Evolutionary conservation across 1,140 invertebrate species (phyloP).

Genomic region (Eciton burchellii): DNA sequence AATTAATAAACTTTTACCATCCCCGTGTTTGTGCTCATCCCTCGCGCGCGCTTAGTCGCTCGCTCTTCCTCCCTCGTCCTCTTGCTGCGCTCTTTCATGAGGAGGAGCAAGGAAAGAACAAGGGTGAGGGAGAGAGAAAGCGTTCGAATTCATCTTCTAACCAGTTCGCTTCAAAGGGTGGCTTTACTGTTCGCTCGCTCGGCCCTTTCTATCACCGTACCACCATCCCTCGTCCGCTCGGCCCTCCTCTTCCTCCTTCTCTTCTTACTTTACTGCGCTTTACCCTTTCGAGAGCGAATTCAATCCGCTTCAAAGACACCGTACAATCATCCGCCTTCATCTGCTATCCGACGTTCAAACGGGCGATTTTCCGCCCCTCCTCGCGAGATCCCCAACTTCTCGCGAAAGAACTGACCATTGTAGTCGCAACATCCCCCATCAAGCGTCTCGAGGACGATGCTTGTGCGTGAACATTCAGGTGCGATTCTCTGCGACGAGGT

Average conservation of each 20-base stretch:
- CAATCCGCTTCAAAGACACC: slow-evolving; percentile 73
- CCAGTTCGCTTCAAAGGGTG: slow-evolving; percentile 80
- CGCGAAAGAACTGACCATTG: slow-evolving; percentile 39
- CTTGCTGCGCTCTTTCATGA: slow-evolving; percentile 27
- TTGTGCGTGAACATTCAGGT: not conserved
- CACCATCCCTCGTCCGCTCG: slow-evolving; percentile 1
- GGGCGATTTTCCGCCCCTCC: slow-evolving; percentile 62
- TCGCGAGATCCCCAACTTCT: not conserved
- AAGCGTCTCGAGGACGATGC: slow-evolving; percentile 22
- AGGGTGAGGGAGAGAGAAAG: slow-evolving; percentile 26
- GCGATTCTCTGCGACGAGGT: slow-evolving; percentile 6
- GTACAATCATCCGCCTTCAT: slow-evolving; percentile 70
- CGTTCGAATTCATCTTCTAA: slow-evolving; percentile 81
- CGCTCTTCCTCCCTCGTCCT: slow-evolving; percentile 15
- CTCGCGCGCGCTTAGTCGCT: slow-evolving; percentile 43
- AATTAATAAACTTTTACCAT: slow-evolving; percentile 84
- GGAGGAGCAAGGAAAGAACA: not conserved
- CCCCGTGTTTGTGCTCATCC: slow-evolving; percentile 76
- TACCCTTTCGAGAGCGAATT: slow-evolving; percentile 69
- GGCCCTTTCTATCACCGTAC: slow-evolving; percentile 55
- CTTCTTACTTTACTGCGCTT: slow-evolving; percentile 26
- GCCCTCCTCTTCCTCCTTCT: slow-evolving; percentile 13
- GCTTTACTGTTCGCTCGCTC: slow-evolving; percentile 75
- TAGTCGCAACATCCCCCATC: slow-evolving; percentile 36
- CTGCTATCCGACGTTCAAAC: slow-evolving; percentile 68